These are phyloP conservation scores for Solenopsis fugax DNA, from an alignment of 1,140 invertebrate genomes.

Conservation along the genomic window DNA sequence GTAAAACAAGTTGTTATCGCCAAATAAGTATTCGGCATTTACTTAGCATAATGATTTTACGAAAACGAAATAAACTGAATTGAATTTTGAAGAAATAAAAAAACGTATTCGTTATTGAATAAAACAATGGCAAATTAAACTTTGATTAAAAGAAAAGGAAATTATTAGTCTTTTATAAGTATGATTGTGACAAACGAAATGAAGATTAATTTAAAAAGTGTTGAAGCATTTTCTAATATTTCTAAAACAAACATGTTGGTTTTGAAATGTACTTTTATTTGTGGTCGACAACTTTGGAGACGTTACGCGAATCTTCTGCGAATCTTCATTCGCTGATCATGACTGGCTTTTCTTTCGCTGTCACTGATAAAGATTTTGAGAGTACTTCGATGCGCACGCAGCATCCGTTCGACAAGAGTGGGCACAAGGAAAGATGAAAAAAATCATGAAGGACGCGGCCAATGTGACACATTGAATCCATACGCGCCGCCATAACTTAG, in stretches of 20 bases:
- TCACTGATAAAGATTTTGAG: background rate
- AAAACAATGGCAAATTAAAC: background rate
- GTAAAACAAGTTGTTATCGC: background rate
- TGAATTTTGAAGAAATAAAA: background rate
- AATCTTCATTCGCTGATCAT: background rate
- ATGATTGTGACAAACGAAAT: background rate
- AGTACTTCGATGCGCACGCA: background rate
- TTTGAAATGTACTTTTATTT: background rate
- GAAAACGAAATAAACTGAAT: background rate
- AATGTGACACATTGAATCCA: conserved; percentile 46
- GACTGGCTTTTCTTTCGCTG: background rate
- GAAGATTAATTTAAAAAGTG: background rate
- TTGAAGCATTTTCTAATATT: background rate
- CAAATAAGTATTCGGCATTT: conserved; percentile 14
- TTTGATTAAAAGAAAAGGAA: background rate
- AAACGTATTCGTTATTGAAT: background rate
- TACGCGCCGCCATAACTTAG: conserved; percentile 70
- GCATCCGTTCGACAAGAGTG: background rate
- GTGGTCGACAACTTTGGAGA: background rate
- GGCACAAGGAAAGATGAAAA: conserved; percentile 18
- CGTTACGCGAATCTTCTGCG: background rate
- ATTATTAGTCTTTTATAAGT: background rate
- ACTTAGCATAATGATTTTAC: background rate
- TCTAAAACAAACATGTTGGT: background rate
- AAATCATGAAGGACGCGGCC: conserved; percentile 35